phyloP scores from a whole-genome alignment of 2,113 vertebrate genomes.

The Mesitornis unicolor region DNA sequence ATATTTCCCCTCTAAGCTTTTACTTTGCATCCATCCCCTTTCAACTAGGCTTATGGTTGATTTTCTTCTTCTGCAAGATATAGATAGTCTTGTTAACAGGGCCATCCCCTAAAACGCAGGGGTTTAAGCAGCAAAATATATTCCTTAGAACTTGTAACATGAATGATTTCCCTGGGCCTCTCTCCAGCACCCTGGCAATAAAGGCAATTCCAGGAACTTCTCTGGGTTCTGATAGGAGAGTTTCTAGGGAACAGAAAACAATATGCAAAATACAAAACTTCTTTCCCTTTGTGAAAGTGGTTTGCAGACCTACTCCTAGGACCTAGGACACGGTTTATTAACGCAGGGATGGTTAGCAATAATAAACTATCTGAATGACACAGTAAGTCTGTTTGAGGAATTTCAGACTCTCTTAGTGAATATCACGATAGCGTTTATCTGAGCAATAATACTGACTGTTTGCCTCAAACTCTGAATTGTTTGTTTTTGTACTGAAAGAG shows the following conservation, averaged over 20 bases:
- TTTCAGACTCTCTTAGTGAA: not conserved
- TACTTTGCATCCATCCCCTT: not conserved
- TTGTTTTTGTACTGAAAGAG: not conserved
- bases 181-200: not conserved
- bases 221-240: not conserved
- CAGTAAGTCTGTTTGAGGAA: not conserved
- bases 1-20: not conserved
- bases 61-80: not conserved
- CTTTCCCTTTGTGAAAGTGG: not conserved
- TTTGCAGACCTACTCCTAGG: not conserved
- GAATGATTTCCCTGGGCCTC: not conserved
- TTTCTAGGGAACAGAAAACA: not conserved
- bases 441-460: not conserved
- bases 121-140: not conserved
- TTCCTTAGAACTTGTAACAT: not conserved
- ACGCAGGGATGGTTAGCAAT: not conserved
- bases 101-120: not conserved
- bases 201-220: not conserved
- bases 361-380: not conserved
- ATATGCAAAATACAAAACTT: not conserved
- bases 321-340: not conserved
- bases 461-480: not conserved
- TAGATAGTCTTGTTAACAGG: not conserved
- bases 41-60: not conserved
- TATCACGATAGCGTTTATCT: rapidly evolving